These are phyloP conservation scores for Sphyrna mokarran DNA, from an alignment of 2,113 vertebrate species.

Conservation along the genomic window DNA sequence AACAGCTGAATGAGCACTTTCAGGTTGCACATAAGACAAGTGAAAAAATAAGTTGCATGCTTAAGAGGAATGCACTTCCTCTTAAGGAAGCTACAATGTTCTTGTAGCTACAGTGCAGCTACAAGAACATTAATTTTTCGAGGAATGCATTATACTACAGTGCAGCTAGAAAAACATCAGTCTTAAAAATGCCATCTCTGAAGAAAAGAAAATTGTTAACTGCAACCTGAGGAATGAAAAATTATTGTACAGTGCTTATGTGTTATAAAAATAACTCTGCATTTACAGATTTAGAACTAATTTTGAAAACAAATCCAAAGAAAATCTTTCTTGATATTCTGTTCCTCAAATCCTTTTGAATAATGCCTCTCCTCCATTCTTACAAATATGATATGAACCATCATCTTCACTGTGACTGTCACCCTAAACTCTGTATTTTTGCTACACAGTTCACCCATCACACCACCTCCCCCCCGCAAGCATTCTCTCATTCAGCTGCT, in stretches of 20 bases:
- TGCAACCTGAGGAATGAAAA: neutral
- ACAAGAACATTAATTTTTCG: neutral
- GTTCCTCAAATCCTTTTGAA: neutral
- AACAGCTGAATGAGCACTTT: neutral
- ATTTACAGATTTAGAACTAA: too few species aligned
- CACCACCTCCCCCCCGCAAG: too few species aligned
- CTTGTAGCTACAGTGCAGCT: neutral
- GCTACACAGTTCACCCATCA: neutral
- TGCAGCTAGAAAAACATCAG: neutral
- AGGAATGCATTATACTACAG: neutral
- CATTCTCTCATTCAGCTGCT: neutral
- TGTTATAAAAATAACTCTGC: neutral
- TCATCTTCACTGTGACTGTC: neutral
- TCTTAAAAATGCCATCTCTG: neutral
- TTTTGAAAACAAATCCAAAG: neutral
- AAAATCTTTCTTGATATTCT: neutral
- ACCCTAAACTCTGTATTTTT: neutral
- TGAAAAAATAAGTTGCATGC: constrained; percentile 1
- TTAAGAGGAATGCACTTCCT: neutral
- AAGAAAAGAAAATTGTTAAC: neutral
- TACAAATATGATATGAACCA: neutral
- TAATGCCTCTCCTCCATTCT: neutral
- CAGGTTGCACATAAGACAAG: neutral
- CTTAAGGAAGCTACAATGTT: too few species aligned
- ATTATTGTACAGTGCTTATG: neutral